These are phyloP conservation scores for Drosophila demipolita DNA, from an alignment of 2,888 invertebrate species.

Conservation along the genomic window DNA sequence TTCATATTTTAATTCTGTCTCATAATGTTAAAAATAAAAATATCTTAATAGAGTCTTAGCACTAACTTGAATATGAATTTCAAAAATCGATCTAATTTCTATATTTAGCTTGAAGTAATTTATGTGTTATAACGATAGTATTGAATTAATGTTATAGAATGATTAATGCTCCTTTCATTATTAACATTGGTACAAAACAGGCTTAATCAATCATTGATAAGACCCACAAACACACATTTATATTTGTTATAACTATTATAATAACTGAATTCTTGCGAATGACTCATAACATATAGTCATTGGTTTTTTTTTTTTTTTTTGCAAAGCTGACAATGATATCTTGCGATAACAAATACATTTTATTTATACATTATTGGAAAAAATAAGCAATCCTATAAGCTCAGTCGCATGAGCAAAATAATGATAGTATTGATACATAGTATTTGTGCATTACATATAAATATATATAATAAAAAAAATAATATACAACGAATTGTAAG, in stretches of 20 bases:
- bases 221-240: slow-evolving; percentile 1
- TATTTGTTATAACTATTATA: slow-evolving; percentile 22
- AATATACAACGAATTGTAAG: no score
- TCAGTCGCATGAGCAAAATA: slow-evolving; percentile 34
- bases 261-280: slow-evolving; percentile 19
- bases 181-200: slow-evolving; percentile 29
- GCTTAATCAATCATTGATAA: slow-evolving; percentile 43
- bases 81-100: neutral
- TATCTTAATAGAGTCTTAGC: neutral
- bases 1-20: no score
- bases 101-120: neutral
- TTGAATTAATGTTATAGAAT: neutral
- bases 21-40: neutral
- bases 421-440: neutral
- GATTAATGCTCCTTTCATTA: neutral
- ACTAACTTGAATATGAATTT: neutral
- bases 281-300: slow-evolving; percentile 23
- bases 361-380: slow-evolving; percentile 11
- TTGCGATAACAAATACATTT: slow-evolving; percentile 31
- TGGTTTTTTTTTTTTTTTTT: slow-evolving; percentile 2
- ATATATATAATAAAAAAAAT: neutral
- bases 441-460: neutral
- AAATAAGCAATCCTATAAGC: slow-evolving; percentile 40
- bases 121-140: neutral
- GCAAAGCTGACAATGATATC: slow-evolving; percentile 7